Evolutionary conservation across 2,797 vertebrate species (phyloP).

Genomic region (Mormyrops boulengeri): DNA sequence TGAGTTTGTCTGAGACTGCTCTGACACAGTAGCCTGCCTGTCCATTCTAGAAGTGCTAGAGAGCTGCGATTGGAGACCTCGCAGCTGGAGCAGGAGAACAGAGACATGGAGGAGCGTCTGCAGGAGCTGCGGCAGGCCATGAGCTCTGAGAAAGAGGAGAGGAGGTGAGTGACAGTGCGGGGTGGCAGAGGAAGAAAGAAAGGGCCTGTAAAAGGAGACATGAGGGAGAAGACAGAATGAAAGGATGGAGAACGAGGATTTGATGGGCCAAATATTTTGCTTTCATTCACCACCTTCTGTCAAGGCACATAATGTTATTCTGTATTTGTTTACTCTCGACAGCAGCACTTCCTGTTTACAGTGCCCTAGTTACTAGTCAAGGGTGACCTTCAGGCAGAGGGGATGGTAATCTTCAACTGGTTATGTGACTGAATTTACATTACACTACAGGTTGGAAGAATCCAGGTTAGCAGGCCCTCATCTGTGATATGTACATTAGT

Average conservation of each 20-base stretch:
- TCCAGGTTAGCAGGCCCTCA: constrained; percentile 29
- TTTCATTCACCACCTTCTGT: background rate
- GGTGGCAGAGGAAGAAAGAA: background rate
- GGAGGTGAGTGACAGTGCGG: constrained; percentile 62
- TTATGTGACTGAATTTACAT: background rate
- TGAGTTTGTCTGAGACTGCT: background rate
- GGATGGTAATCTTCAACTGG: background rate
- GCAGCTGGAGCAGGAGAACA: constrained; percentile 69
- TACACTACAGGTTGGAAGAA: background rate
- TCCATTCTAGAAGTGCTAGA: constrained; percentile 63
- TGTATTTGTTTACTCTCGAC: background rate
- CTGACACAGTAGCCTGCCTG: constrained; percentile 10
- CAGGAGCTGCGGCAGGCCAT: constrained; percentile 67
- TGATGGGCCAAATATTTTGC: background rate
- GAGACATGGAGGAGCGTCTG: constrained; percentile 75
- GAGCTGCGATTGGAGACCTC: constrained; percentile 67
- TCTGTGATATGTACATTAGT: constrained; percentile 16
- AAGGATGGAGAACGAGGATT: constrained; percentile 17
- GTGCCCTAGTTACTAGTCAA: background rate
- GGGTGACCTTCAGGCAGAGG: background rate
- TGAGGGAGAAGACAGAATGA: background rate
- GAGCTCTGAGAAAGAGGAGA: constrained; percentile 76
- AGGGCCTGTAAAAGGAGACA: constrained; percentile 1
- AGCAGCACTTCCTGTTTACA: background rate
- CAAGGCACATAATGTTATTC: background rate